Percentiles rank a stretch among this genome's conserved stretches.
These are phyloP conservation scores for Oegoconia quadripuncta DNA, from an alignment of 2,888 invertebrate species.

Conservation along the genomic window DNA sequence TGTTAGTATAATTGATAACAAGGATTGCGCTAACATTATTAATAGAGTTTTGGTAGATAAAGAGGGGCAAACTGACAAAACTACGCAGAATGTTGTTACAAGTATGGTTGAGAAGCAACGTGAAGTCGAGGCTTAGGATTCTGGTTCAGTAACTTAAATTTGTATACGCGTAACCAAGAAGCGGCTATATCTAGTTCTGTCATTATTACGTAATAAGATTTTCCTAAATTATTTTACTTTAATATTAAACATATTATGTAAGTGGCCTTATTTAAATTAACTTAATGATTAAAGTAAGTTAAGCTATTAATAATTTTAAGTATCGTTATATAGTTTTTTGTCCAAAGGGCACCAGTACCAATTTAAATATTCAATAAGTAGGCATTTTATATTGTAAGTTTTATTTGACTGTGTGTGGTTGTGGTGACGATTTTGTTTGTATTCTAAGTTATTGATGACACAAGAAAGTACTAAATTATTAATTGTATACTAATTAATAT, in stretches of 20 bases:
- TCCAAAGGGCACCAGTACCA: constrained; percentile 61
- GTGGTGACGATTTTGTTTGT: background rate
- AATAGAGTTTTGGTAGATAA: constrained; percentile 60
- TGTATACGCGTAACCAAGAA: too few relatives aligned
- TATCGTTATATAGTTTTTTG: constrained; percentile 26
- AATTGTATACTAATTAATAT: too few relatives aligned
- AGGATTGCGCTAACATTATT: constrained; percentile 81
- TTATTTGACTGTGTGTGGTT: background rate
- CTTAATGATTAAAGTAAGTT: constrained; percentile 25
- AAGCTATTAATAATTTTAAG: constrained; percentile 21
- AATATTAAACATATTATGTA: too few relatives aligned
- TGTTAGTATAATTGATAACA: constrained; percentile 82
- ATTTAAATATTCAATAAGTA: constrained; percentile 59
- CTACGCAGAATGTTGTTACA: constrained; percentile 47
- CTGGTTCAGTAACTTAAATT: too few relatives aligned
- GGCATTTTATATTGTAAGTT: background rate
- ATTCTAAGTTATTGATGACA: background rate
- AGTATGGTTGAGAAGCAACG: constrained; percentile 59
- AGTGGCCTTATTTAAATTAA: constrained; percentile 45
- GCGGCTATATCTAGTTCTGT: too few relatives aligned
- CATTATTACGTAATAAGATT: too few relatives aligned
- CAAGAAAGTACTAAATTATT: too few relatives aligned
- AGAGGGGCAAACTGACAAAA: constrained; percentile 38
- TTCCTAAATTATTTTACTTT: too few relatives aligned
- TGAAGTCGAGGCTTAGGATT: constrained; percentile 32